A percentile compares a stretch with the other conserved stretches of the same genome.
Conservation (phyloP, 2,888 invertebrate species). For the Cylindroiulus punctatus region DNA sequence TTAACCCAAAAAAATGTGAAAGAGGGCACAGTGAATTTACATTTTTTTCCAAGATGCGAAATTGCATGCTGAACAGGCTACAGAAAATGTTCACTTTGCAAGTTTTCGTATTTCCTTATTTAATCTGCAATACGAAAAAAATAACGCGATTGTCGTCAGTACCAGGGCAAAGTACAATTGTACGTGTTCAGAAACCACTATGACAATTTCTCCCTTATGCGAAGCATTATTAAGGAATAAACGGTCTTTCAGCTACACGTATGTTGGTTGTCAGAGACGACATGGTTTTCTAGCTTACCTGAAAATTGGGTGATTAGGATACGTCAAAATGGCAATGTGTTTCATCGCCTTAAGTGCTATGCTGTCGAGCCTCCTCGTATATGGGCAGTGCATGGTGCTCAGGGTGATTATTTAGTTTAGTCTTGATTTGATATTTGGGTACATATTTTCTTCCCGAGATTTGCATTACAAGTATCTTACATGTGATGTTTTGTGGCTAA, state of each 20-base stretch:
- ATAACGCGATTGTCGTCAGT: background rate
- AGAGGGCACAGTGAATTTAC: background rate
- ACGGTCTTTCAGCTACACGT: too few relatives aligned
- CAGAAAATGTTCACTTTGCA: background rate
- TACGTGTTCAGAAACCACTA: too few relatives aligned
- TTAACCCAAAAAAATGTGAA: too few relatives aligned
- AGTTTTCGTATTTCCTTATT: background rate
- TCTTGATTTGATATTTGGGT: background rate
- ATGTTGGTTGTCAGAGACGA: too few relatives aligned
- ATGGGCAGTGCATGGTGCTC: background rate
- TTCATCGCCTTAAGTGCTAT: background rate
- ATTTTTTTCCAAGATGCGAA: background rate
- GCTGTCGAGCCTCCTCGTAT: background rate
- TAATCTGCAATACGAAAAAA: conserved; percentile 30
- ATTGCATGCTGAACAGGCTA: background rate
- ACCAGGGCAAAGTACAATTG: background rate
- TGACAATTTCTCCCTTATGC: too few relatives aligned
- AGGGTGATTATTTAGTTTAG: too few relatives aligned
- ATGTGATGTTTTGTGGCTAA: too few relatives aligned
- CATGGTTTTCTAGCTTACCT: too few relatives aligned
- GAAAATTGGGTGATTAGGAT: background rate
- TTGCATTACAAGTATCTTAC: too few relatives aligned
- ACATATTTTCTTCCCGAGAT: too few relatives aligned
- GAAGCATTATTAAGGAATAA: too few relatives aligned
- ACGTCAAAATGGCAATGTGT: background rate